Conservation (phyloP, 2,888 invertebrate genomes). For the Tholera decimalis region DNA sequence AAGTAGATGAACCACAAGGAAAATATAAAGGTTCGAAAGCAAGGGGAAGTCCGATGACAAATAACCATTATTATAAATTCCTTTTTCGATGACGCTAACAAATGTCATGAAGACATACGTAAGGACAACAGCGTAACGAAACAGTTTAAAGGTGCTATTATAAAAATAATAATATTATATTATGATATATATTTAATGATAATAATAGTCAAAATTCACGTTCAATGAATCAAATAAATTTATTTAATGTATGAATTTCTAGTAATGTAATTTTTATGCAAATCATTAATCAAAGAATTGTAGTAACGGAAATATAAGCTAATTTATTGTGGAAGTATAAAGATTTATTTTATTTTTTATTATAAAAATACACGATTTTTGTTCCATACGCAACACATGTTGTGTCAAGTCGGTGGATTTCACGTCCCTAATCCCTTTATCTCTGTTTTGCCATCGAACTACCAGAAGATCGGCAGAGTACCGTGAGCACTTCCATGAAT, state of each 20-base stretch:
- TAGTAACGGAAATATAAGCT: too few species aligned
- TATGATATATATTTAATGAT: too few species aligned
- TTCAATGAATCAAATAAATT: too few species aligned
- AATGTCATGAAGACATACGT: slow-evolving; percentile 26
- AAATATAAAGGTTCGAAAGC: slow-evolving; percentile 49
- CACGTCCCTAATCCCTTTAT: neutral
- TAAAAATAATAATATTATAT: too few species aligned
- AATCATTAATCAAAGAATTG: too few species aligned
- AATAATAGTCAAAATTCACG: too few species aligned
- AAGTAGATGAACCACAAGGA: slow-evolving; percentile 42
- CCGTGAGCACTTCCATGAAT: neutral
- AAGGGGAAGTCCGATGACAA: slow-evolving; percentile 52
- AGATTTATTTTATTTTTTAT: too few species aligned
- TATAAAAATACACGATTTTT: slow-evolving; percentile 1
- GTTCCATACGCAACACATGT: too few species aligned
- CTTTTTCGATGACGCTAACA: slow-evolving; percentile 45
- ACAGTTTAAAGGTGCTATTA: slow-evolving; percentile 11
- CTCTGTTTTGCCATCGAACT: neutral
- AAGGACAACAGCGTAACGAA: slow-evolving; percentile 19
- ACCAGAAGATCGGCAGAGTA: neutral
- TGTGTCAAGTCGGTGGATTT: too few species aligned
- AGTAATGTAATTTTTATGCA: too few species aligned
- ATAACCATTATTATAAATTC: slow-evolving; percentile 37
- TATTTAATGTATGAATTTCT: too few species aligned
- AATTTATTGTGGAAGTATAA: too few species aligned